phyloP scores from a whole-genome alignment of 2,797 vertebrate genomes.

The Channallabes apus region DNA sequence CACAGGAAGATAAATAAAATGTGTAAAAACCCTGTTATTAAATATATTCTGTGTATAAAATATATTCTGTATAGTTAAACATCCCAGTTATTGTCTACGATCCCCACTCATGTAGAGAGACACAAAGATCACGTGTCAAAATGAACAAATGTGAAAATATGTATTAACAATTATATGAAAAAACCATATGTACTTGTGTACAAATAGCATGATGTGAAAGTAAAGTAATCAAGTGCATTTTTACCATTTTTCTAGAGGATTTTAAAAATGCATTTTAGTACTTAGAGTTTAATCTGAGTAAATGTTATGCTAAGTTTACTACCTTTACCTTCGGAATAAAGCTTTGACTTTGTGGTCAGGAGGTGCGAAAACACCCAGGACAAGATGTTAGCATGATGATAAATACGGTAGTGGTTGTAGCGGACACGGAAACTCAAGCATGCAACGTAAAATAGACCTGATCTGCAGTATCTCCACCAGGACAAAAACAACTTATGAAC shows the following conservation, averaged over 20 bases:
- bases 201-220: neutral
- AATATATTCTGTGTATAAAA: too few species aligned
- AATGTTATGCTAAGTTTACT: neutral
- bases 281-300: neutral
- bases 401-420: neutral
- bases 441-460: neutral
- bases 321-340: neutral
- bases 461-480: neutral
- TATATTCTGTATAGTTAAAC: too few species aligned
- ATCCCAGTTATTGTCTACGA: too few species aligned
- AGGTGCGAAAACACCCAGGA: neutral
- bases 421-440: neutral
- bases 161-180: too few species aligned
- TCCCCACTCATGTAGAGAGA: too few species aligned
- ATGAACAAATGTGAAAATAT: too few species aligned
- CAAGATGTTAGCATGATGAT: neutral
- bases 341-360: neutral
- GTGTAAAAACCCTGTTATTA: too few species aligned
- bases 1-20: too few species aligned
- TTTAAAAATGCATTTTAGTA: neutral
- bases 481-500: neutral
- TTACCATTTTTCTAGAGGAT: neutral
- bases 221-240: neutral
- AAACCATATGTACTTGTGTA: too few species aligned
- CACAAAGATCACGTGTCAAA: too few species aligned